Evolutionary conservation across 2,797 vertebrate genomes (phyloP), one percentile per base, ranked within the genome.

Genomic region (Gambelia wislizenii): DNA sequence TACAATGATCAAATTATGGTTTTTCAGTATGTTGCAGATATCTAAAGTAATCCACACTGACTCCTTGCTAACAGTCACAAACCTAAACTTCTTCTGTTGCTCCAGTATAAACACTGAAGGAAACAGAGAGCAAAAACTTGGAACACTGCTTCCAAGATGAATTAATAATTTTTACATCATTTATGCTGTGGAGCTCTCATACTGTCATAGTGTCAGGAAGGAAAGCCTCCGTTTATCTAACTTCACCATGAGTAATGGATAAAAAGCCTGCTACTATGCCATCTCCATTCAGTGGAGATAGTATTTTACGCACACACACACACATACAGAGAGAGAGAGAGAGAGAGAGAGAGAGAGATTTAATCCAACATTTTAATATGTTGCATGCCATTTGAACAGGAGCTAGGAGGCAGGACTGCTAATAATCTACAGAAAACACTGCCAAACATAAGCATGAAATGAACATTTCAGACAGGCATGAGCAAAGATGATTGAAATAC

Each of bases 401-500:
- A 33, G 36, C 33, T 30, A 1, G 33, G 27, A n/a, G 10, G 13
- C n/a, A 14, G n/a, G 49, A 42, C 36, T 69, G 10, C n/a, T 88
- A 77, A 75, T 76, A 84, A 54, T 84, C n/a, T 54, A 42, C 44
- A 54, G 47, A 83, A 88, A 77, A 88, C 25, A 18, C 10, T 84
- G 1, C 25, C 56, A 54, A 77, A 69, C 42, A 33, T 44, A 69
- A 52, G 20, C 27, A 67, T 77, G 67, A 78, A 79, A 59, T 78
- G 61, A 56, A 47, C 86, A 64, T 88, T 75, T 36, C 81, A 54
- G 69, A 70, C 22, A 44, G 13, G 22, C 36, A n/a, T 47, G 27
- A 87, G 5, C 75, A 87, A 56, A 84, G 86, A 90, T 89, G 78
- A 70, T 13, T 44, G 20, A 87, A 87, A 9, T 76, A 0, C 7